Conservation (phyloP, 2,888 invertebrate genomes). For the Drosophila nr. fundita region DNA sequence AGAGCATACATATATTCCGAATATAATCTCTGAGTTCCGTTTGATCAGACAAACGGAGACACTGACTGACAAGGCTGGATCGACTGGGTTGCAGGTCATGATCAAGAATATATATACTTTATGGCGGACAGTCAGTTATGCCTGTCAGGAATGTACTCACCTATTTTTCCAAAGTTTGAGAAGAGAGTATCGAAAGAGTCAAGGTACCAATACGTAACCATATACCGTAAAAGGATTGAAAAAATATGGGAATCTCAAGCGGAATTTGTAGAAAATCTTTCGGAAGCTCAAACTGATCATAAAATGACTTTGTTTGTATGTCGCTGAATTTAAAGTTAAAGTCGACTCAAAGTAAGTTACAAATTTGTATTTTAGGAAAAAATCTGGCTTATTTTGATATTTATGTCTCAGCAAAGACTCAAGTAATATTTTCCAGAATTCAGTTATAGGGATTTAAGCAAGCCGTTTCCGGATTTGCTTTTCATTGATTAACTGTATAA, state of each 20-base stretch:
- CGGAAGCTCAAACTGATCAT: too few species aligned
- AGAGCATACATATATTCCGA: background rate
- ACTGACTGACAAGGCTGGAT: background rate
- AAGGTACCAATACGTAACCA: background rate
- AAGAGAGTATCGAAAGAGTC: background rate
- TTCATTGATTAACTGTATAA: slow-evolving; percentile 38
- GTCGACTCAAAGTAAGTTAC: too few species aligned
- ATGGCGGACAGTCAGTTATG: background rate
- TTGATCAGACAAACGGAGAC: too few species aligned
- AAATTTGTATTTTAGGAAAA: too few species aligned
- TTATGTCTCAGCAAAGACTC: background rate
- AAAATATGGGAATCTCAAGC: too few species aligned
- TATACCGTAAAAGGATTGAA: too few species aligned
- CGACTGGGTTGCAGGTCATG: background rate
- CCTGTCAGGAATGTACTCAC: background rate
- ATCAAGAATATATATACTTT: background rate
- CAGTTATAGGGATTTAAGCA: background rate
- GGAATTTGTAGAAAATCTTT: too few species aligned
- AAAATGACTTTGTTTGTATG: too few species aligned
- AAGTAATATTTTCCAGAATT: background rate
- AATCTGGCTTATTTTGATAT: too few species aligned
- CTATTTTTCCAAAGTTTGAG: background rate
- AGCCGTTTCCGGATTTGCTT: background rate
- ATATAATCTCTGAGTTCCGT: background rate
- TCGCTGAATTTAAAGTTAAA: too few species aligned